Base-by-base conservation (phyloP, 2,888 invertebrate genomes). In the Melangyna quadrimaculata region DNA sequence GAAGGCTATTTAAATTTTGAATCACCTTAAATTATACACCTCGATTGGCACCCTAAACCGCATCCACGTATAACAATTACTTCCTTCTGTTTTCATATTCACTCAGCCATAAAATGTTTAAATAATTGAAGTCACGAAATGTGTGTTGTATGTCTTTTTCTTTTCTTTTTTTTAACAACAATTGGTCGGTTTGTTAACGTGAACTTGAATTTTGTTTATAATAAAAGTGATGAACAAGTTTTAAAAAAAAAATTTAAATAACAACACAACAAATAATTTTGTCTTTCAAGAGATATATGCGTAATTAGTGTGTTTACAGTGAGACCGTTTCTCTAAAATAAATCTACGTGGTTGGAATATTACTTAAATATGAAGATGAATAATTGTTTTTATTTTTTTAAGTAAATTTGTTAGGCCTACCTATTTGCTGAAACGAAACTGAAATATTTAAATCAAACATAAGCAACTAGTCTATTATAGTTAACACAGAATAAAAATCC, bases 1-100 rank as follows among this genome's bases (percentile, higher is more conserved):
- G n/a, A 73, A 78, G 82, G 78, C 32, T 51, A n/a, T 6, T 45
- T n/a, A 14, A 53, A 51, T 1, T 9, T 51, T 12, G n/a, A 78
- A 82, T 78, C 73, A 70, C 69, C 82, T 69, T 10, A 83, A 83
- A 83, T 83, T 83, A 65, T 48, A 83, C 82, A 78, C 78, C 63
- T 37, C 73, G 73, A 70, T 78, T 63, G 73, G 73, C 78, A 83
- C 73, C 59, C 63, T 61, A 53, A 69, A 57, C 22, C 65, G 19
- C 32, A 10, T 22, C 22, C 65, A 29, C 32, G 17, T 22, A 7
- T 7, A 80, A 83, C 78, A 83, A 78, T 83, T 83, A 78, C 61
- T 69, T 63, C 48, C 51, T 72, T 78, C 67, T 83, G 55, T 63
- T 63, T 40, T 53, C 48, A 40, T 73, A 63, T 65, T 37, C 14